These are phyloP conservation scores for Lamprologus ornatipinnis DNA, from an alignment of 2,113 vertebrate genomes.

Conservation along the genomic window DNA sequence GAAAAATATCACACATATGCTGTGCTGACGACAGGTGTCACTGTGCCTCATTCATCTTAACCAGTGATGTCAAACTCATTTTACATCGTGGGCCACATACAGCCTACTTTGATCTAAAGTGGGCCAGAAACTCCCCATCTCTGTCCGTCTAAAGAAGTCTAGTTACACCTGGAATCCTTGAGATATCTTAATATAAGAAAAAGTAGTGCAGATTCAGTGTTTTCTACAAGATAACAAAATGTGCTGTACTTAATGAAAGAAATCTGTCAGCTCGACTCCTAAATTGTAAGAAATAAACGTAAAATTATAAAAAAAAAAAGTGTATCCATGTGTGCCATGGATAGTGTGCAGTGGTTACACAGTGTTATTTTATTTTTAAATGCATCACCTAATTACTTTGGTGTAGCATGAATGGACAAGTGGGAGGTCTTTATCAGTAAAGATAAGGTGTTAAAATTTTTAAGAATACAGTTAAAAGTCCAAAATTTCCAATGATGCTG, in stretches of 20 bases:
- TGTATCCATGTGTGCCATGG: neutral
- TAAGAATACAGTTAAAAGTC: neutral
- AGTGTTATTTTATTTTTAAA: neutral
- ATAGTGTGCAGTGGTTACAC: neutral
- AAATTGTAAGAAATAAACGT: neutral
- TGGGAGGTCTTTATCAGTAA: neutral
- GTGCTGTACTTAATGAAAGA: neutral
- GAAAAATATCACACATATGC: neutral
- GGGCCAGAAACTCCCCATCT: neutral
- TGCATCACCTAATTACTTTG: neutral
- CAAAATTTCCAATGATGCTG: neutral
- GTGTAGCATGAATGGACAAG: neutral
- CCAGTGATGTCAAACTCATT: neutral
- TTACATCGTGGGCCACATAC: neutral
- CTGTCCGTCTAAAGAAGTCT: neutral
- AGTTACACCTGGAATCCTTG: neutral
- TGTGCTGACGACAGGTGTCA: neutral
- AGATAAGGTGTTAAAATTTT: neutral
- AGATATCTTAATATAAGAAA: neutral
- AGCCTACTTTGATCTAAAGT: neutral
- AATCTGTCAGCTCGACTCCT: neutral
- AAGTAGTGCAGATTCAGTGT: neutral
- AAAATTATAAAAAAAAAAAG: neutral
- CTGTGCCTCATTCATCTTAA: neutral
- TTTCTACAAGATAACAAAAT: neutral